A percentile compares a stretch with the other conserved stretches of the same genome.
These are phyloP conservation scores for Luscinia megarhynchos DNA, from an alignment of 2,797 vertebrate species.

Conservation along the genomic window DNA sequence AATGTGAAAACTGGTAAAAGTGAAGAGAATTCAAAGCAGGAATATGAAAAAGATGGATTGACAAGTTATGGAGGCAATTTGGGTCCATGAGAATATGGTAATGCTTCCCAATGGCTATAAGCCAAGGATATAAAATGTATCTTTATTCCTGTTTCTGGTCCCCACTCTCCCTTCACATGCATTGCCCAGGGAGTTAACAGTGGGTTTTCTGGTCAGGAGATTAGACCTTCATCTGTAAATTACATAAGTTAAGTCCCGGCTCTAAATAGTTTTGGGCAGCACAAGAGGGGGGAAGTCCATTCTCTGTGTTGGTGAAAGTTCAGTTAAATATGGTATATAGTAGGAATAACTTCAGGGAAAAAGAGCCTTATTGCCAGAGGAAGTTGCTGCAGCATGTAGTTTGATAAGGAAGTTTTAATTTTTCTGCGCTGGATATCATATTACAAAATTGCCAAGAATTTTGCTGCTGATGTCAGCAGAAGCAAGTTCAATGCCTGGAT, in stretches of 20 bases:
- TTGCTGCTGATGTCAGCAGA: conserved; percentile 20
- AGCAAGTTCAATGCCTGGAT: not conserved
- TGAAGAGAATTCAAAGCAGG: not conserved
- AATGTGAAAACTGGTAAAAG: not conserved
- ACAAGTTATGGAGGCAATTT: not conserved
- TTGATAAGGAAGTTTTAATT: not conserved
- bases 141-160: not conserved
- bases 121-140: not conserved
- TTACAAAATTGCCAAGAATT: not conserved
- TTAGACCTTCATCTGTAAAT: not conserved
- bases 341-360: not conserved
- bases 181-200: not conserved
- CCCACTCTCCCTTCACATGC: not conserved
- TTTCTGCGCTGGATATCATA: not conserved
- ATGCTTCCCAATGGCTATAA: not conserved
- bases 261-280: not conserved
- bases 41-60: not conserved
- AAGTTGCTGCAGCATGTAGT: not conserved
- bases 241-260: not conserved
- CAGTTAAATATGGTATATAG: not conserved
- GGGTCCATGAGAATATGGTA: not conserved
- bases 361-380: not conserved
- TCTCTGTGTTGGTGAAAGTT: not conserved
- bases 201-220: not conserved
- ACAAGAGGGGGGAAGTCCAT: not conserved